These are phyloP conservation scores for Dasypus novemcinctus DNA, from an alignment of 2,113 vertebrate species.

Conservation along the genomic window DNA sequence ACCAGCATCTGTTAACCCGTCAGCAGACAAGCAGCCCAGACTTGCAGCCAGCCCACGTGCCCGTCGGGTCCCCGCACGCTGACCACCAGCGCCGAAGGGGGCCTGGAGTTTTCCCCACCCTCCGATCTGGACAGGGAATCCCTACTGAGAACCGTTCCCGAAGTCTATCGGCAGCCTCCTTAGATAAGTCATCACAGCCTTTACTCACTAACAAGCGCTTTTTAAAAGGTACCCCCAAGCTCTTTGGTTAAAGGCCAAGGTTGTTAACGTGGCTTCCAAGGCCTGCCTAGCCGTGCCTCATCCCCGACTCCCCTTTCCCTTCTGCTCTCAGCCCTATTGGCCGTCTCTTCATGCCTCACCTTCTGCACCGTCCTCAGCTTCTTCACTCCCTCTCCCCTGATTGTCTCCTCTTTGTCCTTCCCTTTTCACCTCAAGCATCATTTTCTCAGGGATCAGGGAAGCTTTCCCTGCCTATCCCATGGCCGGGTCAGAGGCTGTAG, in stretches of 20 bases:
- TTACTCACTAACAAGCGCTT: not conserved
- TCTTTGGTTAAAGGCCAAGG: not conserved
- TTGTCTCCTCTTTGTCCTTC: not conserved
- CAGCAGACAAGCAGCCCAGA: not conserved
- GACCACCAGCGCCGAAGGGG: not conserved
- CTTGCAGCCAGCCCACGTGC: not conserved
- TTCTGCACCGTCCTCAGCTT: not conserved
- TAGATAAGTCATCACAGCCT: not conserved
- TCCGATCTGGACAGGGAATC: not conserved
- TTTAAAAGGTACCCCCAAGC: not conserved
- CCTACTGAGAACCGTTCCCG: not conserved
- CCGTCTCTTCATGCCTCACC: not conserved
- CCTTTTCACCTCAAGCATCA: not conserved
- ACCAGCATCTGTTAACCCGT: constrained; percentile 57
- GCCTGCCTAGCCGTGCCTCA: not conserved
- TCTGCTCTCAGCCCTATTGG: too few species aligned
- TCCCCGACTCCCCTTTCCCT: not conserved
- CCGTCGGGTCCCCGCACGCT: not conserved
- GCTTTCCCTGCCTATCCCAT: not conserved
- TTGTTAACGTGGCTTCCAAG: not conserved
- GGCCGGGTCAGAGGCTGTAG: too few species aligned
- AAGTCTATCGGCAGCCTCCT: not conserved
- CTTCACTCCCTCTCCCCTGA: not conserved
- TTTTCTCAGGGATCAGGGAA: not conserved
- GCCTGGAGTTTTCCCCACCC: not conserved